Evolutionary conservation across 2,113 vertebrate species (phyloP).

Genomic region (Salvelinus namaycush): DNA sequence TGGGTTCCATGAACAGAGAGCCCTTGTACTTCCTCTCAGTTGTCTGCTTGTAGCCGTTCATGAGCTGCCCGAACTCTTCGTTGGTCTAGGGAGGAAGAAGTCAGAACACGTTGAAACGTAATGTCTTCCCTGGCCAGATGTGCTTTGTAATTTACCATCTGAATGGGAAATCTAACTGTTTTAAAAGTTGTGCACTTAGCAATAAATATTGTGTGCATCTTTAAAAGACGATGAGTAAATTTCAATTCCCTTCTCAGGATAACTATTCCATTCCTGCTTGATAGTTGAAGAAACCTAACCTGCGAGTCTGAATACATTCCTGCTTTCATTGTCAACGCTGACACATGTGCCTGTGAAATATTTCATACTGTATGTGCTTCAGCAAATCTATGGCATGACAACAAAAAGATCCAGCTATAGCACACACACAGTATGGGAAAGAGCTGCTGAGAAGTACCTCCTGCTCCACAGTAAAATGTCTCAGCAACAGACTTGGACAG

Average conservation of each 20-base stretch:
- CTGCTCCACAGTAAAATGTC: background rate
- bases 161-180: background rate
- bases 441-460: no score
- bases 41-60: constrained; percentile 82
- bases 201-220: background rate
- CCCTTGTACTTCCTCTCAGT: constrained; percentile 54
- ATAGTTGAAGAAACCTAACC: background rate
- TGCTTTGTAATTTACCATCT: background rate
- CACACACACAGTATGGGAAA: no score
- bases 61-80: constrained; percentile 87
- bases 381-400: no score
- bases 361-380: background rate
- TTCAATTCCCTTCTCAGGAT: background rate
- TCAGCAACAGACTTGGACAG: no score
- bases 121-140: background rate
- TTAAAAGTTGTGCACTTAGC: background rate
- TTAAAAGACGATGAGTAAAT: background rate
- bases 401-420: no score
- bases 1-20: constrained; percentile 80
- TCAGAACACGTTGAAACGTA: background rate
- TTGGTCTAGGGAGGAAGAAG: constrained; percentile 70
- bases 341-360: background rate
- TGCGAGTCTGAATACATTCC: background rate
- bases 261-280: background rate
- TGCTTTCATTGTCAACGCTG: background rate